Base-by-base conservation (phyloP, 2,888 invertebrate species). In the Macrosoma leucophasiata region DNA sequence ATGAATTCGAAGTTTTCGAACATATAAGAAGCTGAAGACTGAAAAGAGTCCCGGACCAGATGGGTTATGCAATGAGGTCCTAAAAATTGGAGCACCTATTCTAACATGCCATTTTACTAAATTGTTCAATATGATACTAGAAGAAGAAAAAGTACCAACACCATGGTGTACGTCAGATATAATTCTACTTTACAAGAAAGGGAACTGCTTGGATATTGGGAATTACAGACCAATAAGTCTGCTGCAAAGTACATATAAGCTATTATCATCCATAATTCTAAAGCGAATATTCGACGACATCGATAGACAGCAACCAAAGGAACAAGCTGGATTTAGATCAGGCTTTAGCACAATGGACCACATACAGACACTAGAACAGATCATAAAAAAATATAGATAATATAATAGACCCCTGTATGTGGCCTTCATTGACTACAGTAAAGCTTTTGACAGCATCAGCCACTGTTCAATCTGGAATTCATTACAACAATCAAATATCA, bases 1-100 rank as follows among this genome's bases (percentile, higher is more conserved):
- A 28, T 15, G 17, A 28, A 3, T 33, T 13, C 6, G 28, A 33
- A 28, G 28, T 33, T 12, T 17, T 8, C 5, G 31, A 31, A 9
- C 28, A 34, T 12, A 28, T 29, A 12, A 23, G 13, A 24, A 11
- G 13, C 15, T 8, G 17, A 9, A 29, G 24, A 9, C 12, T 28
- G 41, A 43, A 2, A 40, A 40, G 29, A 39, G 36, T 18, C 41
- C 45, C 3, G 40, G 43, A 2, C 36, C 43, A 8, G 45, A 49
- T 19, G 35, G 37, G 8, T 14, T 45, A 28, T 20, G 15, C 24
- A 49, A 45, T 15, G 46, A 50, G 27, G 37, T 29, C 5, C 15
- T 45, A 13, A 48, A 46, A 41, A n/a, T 23, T 10, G 44, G 42
- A 7, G 25, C 26, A 21, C 20, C 33, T 3, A 23, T 43, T 6